A percentile compares a stretch with the other conserved stretches of the same genome.
These are phyloP conservation scores for Muscina levida DNA, from an alignment of 2,888 invertebrate species.

Conservation along the genomic window DNA sequence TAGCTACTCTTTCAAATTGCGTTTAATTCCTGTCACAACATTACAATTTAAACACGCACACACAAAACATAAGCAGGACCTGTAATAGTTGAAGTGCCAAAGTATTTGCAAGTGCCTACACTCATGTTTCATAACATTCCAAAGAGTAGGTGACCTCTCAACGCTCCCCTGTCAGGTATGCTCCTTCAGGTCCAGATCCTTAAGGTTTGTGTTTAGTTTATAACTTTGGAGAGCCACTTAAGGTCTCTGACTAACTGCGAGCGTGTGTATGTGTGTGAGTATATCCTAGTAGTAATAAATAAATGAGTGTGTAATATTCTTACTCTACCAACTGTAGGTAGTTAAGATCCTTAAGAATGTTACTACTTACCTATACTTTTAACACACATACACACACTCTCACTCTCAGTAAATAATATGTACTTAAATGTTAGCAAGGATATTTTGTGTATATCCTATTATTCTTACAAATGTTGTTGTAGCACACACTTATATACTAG, in stretches of 20 bases:
- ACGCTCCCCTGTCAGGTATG: not conserved
- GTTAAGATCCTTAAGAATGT: slow-evolving; percentile 38
- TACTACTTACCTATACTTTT: slow-evolving; percentile 20
- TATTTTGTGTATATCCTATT: too few relatives aligned
- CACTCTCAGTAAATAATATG: too few relatives aligned
- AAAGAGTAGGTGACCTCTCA: not conserved
- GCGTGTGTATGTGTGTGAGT: not conserved
- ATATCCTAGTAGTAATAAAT: not conserved
- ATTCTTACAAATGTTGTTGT: too few relatives aligned
- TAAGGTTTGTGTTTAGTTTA: slow-evolving; percentile 16
- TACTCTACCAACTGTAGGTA: slow-evolving; percentile 6
- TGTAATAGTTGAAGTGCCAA: not conserved
- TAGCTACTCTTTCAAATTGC: too few relatives aligned
- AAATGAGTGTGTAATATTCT: slow-evolving; percentile 9
- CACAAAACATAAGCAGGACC: too few relatives aligned
- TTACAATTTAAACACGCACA: too few relatives aligned
- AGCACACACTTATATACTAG: too few relatives aligned
- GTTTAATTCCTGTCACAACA: too few relatives aligned
- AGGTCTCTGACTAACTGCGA: not conserved
- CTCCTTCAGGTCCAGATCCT: not conserved
- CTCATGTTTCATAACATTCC: slow-evolving; percentile 14
- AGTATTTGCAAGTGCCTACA: slow-evolving; percentile 36
- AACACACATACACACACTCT: slow-evolving; percentile 14
- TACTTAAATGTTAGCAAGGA: too few relatives aligned
- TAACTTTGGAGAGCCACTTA: slow-evolving; percentile 1